phyloP scores from a whole-genome alignment of 2,797 vertebrate genomes.

The Sebastes kiyomatsui region DNA sequence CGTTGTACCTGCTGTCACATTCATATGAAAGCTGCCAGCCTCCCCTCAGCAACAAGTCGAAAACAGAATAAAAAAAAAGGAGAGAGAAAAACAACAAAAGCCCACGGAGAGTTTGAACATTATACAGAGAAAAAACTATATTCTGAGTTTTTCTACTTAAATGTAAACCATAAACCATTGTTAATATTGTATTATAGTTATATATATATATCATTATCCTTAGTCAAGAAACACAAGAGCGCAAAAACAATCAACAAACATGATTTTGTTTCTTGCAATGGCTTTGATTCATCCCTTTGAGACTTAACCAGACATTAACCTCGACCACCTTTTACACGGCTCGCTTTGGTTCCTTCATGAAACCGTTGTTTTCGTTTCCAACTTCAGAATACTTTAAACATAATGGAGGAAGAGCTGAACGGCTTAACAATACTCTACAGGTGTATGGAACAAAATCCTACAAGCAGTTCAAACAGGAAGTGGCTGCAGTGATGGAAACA shows the following conservation, averaged over 20 bases:
- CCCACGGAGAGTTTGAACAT: not conserved
- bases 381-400: not conserved
- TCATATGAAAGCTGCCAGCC: slow-evolving; percentile 6
- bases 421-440: not conserved
- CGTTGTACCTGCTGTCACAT: slow-evolving; percentile 27
- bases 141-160: no score
- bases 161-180: not conserved
- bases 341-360: not conserved
- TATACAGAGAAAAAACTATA: not conserved
- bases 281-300: not conserved
- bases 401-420: not conserved
- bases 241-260: no score
- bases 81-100: not conserved
- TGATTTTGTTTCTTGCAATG: not conserved
- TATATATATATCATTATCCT: no score
- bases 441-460: not conserved
- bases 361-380: not conserved
- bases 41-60: slow-evolving; percentile 21
- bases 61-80: not conserved
- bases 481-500: not conserved
- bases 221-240: no score
- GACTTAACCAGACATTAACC: not conserved
- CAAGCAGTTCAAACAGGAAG: slow-evolving; percentile 15
- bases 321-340: not conserved
- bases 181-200: no score